phyloP scores from a whole-genome alignment of 2,113 vertebrate species.

The Oreochromis tanganicae region DNA sequence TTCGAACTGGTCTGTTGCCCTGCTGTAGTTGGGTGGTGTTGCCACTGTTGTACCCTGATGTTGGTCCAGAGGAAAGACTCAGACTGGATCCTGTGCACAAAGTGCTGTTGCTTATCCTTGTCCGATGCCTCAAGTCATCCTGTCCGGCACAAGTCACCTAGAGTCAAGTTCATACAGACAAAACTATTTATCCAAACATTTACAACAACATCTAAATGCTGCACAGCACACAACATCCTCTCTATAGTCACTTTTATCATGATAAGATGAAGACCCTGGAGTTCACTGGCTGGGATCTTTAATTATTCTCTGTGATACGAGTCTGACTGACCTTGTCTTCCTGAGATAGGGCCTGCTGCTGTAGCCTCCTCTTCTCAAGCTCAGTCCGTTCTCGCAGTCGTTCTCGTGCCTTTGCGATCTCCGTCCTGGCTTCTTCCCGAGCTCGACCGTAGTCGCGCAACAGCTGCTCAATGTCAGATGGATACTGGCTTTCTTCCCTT shows the following conservation, averaged over 20 bases:
- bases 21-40: conserved; percentile 69
- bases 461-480: conserved; percentile 84
- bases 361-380: conserved; percentile 83
- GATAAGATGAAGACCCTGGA: background rate
- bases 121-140: conserved; percentile 83
- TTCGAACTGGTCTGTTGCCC: conserved; percentile 45
- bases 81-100: conserved; percentile 83
- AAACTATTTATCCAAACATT: background rate
- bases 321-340: conserved; percentile 72
- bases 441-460: conserved; percentile 84
- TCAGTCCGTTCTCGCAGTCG: conserved; percentile 82
- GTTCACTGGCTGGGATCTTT: background rate
- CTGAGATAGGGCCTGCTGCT: conserved; percentile 77
- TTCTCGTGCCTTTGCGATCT: conserved; percentile 85
- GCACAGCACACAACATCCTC: background rate
- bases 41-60: conserved; percentile 93
- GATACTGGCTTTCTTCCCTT: conserved; percentile 58
- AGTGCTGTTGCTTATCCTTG: conserved; percentile 81
- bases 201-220: background rate
- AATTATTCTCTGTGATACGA: background rate
- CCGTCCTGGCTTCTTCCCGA: conserved; percentile 83
- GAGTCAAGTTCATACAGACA: background rate
- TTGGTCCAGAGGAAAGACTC: conserved; percentile 89
- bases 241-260: background rate
- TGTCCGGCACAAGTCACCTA: conserved; percentile 25